These are phyloP conservation scores for Empidonax alnorum DNA, from an alignment of 2,113 vertebrate species.

Conservation along the genomic window DNA sequence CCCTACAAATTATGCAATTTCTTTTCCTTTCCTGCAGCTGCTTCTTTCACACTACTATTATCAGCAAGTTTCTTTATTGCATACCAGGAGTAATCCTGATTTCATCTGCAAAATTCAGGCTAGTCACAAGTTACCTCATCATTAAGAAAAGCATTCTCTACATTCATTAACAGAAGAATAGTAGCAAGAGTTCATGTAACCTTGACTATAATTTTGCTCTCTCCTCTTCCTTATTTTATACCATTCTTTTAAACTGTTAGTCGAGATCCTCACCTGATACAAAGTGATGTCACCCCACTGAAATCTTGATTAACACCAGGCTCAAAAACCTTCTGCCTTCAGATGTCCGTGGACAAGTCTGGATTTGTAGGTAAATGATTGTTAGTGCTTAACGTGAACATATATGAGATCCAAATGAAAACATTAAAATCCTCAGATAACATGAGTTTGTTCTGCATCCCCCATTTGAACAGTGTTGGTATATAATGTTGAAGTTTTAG, in stretches of 20 bases:
- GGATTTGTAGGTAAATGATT: neutral
- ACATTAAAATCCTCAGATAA: neutral
- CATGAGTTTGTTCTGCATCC: neutral
- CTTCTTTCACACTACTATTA: neutral
- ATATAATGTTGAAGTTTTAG: neutral
- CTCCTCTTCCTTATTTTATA: neutral
- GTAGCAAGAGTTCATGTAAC: neutral
- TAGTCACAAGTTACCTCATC: slow-evolving; percentile 7
- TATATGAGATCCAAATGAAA: neutral
- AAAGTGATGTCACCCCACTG: neutral
- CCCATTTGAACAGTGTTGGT: neutral
- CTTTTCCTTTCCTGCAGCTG: slow-evolving; percentile 22
- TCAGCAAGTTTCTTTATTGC: slow-evolving; percentile 1
- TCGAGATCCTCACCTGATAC: neutral
- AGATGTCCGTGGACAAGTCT: neutral
- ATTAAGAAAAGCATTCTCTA: neutral
- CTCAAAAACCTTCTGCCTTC: neutral
- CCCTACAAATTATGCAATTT: slow-evolving; percentile 3
- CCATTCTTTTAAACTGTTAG: neutral
- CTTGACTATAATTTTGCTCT: neutral
- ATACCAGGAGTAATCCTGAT: neutral
- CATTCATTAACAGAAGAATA: neutral
- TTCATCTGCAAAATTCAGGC: neutral
- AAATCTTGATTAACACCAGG: neutral
- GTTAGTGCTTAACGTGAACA: neutral